Conservation (phyloP, 2,797 vertebrate species). For the Hozukius guyotensis region DNA sequence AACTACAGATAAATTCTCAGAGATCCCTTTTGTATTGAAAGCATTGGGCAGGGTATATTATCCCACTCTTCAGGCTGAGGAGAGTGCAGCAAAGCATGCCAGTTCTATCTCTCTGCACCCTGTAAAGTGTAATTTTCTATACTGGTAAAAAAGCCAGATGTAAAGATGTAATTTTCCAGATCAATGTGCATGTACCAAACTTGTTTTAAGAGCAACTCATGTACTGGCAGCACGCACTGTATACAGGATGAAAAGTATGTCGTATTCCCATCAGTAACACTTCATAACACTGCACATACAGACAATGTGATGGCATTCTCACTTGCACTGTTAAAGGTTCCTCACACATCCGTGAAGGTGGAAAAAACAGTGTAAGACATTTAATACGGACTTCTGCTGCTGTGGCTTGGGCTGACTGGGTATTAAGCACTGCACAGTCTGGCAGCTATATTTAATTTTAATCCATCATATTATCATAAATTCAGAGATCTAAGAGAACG, state of each 20-base stretch:
- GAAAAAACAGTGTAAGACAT: slow-evolving; percentile 9
- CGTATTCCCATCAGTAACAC: not conserved
- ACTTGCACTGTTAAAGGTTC: not conserved
- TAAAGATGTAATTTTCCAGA: slow-evolving; percentile 17
- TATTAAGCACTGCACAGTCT: slow-evolving; percentile 45
- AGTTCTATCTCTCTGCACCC: not conserved
- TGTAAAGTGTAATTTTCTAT: not conserved
- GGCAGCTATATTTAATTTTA: slow-evolving; percentile 55
- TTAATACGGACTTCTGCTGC: slow-evolving; percentile 25
- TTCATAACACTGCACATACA: not conserved
- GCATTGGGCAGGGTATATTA: slow-evolving; percentile 7
- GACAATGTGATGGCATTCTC: slow-evolving; percentile 1
- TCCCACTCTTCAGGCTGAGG: not conserved
- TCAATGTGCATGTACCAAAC: slow-evolving; percentile 2
- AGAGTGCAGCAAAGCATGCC: not conserved
- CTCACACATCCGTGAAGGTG: slow-evolving; percentile 18
- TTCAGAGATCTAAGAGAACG: slow-evolving; percentile 27
- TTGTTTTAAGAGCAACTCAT: not conserved
- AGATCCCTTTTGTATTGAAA: not conserved
- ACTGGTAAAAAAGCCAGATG: not conserved
- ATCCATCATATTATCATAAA: slow-evolving; percentile 44
- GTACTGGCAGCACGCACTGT: not conserved
- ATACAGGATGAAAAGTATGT: not conserved
- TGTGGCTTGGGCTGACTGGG: slow-evolving; percentile 25
- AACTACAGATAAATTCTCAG: not conserved